Conservation (phyloP, 2,113 vertebrate genomes). For the Phylloscopus trochilus region DNA sequence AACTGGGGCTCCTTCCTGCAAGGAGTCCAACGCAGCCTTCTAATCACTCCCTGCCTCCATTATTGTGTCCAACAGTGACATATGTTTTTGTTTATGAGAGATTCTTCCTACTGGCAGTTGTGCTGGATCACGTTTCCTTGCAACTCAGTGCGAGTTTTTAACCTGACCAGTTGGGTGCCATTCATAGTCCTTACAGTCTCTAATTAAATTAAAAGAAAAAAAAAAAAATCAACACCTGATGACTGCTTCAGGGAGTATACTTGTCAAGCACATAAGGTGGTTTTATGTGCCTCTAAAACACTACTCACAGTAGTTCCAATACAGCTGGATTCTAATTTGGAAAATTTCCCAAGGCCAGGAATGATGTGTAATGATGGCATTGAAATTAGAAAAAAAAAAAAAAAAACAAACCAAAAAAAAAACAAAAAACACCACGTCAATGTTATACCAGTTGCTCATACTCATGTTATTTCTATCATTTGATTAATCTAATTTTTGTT, state of each 20-base stretch:
- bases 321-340: neutral
- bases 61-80: no score
- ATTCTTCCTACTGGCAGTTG: neutral
- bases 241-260: neutral
- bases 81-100: neutral
- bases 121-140: neutral
- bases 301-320: neutral
- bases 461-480: neutral
- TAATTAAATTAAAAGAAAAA: neutral
- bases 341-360: neutral
- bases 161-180: neutral
- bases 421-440: no score
- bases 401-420: no score
- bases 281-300: neutral
- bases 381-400: neutral
- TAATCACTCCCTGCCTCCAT: no score
- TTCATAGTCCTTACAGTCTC: neutral
- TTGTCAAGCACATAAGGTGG: neutral
- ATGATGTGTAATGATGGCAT: neutral
- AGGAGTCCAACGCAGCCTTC: no score
- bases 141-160: neutral
- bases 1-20: no score
- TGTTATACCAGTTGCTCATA: neutral
- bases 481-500: neutral
- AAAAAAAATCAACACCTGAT: neutral